These are phyloP conservation scores for Iselma pallidipennis DNA, from an alignment of 2,888 invertebrate genomes.

Conservation along the genomic window DNA sequence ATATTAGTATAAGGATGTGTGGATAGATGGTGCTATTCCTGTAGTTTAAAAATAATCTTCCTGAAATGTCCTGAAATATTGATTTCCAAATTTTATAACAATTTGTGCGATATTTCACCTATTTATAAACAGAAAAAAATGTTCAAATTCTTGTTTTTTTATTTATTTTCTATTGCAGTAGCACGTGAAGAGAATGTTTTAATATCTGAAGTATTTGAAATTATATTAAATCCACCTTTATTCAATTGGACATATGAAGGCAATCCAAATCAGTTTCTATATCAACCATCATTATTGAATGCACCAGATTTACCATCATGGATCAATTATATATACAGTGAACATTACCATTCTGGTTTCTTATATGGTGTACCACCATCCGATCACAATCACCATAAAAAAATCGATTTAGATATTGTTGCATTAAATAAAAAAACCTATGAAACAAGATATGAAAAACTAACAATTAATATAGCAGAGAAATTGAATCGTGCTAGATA, in stretches of 20 bases:
- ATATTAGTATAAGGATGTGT: too few species aligned
- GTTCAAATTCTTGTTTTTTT: neutral
- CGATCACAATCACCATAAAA: constrained; percentile 56
- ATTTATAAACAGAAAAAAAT: neutral
- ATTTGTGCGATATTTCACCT: too few species aligned
- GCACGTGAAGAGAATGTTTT: constrained; percentile 59
- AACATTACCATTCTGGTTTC: constrained; percentile 76
- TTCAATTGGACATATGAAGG: constrained; percentile 82
- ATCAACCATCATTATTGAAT: constrained; percentile 73
- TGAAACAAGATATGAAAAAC: constrained; percentile 68
- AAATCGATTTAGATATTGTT: constrained; percentile 71
- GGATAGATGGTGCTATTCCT: neutral
- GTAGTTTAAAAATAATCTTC: neutral
- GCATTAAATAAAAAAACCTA: constrained; percentile 78
- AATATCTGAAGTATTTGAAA: constrained; percentile 77
- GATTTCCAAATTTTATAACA: neutral
- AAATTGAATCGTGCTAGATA: constrained; percentile 71
- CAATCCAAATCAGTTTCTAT: constrained; percentile 65
- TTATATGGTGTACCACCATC: constrained; percentile 85
- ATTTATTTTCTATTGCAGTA: neutral
- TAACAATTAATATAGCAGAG: constrained; percentile 67
- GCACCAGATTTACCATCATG: constrained; percentile 85
- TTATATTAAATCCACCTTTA: constrained; percentile 74
- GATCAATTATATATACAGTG: constrained; percentile 83
- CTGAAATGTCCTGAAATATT: neutral